A percentile compares a stretch with the other conserved stretches of the same genome.
Evolutionary conservation across 2,888 invertebrate species (phyloP).

Genomic region (Lochmaea crataegi): DNA sequence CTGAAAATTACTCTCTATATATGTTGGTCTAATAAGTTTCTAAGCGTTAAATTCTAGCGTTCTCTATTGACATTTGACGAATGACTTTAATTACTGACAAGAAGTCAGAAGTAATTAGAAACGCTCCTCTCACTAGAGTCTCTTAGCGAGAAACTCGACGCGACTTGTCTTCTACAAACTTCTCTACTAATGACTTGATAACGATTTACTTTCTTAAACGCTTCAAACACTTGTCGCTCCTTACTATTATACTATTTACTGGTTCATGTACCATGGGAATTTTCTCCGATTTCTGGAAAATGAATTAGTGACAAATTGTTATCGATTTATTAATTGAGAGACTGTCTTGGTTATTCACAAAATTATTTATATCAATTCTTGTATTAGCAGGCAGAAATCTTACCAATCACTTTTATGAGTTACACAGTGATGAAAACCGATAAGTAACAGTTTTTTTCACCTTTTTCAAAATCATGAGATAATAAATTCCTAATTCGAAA

Average conservation of each 20-base stretch:
- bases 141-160: slow-evolving; percentile 17
- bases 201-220: slow-evolving; percentile 46
- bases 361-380: too few relatives aligned
- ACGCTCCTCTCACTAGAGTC: slow-evolving; percentile 41
- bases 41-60: slow-evolving; percentile 32
- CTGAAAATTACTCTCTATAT: slow-evolving; percentile 33
- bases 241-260: slow-evolving; percentile 34
- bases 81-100: slow-evolving; percentile 52
- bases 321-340: too few relatives aligned
- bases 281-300: background rate
- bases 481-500: too few relatives aligned
- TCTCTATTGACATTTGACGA: slow-evolving; percentile 52
- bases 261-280: background rate
- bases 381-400: too few relatives aligned
- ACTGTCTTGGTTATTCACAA: too few relatives aligned
- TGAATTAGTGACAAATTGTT: too few relatives aligned
- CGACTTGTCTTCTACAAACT: slow-evolving; percentile 43
- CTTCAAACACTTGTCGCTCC: slow-evolving; percentile 36
- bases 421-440: too few relatives aligned
- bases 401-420: too few relatives aligned
- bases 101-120: slow-evolving; percentile 53
- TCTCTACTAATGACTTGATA: slow-evolving; percentile 50
- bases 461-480: too few relatives aligned
- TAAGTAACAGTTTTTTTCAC: too few relatives aligned
- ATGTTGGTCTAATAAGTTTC: slow-evolving; percentile 15